Evolutionary conservation across 2,113 vertebrate species (phyloP).

Genomic region (Xenus cinereus): DNA sequence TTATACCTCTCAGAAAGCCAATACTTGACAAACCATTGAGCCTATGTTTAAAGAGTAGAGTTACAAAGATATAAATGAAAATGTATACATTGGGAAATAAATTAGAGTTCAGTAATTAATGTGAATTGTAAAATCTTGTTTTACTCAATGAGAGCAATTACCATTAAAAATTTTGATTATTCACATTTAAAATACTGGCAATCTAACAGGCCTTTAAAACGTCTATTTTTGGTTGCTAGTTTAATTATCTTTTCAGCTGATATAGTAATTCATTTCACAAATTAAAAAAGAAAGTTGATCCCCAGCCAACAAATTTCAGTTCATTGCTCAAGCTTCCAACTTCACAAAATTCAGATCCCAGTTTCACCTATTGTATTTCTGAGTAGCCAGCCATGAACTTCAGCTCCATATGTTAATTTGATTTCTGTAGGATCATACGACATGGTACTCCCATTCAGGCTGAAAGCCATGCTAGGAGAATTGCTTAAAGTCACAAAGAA

Average conservation of each 20-base stretch:
- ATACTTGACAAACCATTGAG: neutral
- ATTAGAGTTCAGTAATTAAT: slow-evolving; percentile 11
- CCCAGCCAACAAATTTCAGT: neutral
- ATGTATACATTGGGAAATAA: neutral
- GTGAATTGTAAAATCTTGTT: slow-evolving; percentile 10
- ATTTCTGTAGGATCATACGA: neutral
- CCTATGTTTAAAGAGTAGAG: neutral
- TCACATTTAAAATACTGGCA: slow-evolving; percentile 17
- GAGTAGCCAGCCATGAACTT: neutral
- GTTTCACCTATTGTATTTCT: neutral
- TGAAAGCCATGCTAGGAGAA: neutral
- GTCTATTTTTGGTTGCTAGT: neutral
- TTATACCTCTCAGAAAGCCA: neutral
- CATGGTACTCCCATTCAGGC: rapidly evolving
- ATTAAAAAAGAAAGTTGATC: neutral
- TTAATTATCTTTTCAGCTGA: slow-evolving; percentile 39
- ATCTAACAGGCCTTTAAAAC: neutral
- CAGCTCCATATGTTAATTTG: neutral
- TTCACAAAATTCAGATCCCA: neutral
- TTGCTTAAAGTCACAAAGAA: neutral
- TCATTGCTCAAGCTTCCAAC: neutral
- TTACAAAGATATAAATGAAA: neutral
- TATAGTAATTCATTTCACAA: slow-evolving; percentile 7
- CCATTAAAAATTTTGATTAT: slow-evolving; percentile 12
- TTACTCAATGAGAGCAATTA: slow-evolving; percentile 27